Evolutionary conservation across 2,113 vertebrate species (phyloP), one percentile per base, ranked within the genome.

Genomic region (Cariama cristata): DNA sequence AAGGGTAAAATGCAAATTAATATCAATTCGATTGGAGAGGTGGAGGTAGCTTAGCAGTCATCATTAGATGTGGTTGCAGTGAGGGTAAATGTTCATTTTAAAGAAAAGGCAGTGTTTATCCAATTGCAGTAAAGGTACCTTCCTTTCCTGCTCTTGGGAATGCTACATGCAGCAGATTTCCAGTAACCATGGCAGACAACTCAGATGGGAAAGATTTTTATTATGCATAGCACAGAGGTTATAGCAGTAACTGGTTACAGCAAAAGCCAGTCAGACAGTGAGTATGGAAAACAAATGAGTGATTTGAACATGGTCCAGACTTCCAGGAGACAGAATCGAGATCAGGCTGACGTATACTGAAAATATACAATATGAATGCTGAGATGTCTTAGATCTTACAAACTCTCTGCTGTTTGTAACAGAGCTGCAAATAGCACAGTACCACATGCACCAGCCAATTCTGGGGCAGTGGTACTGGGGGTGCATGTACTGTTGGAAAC

Each of bases 121-220:
- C 86, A 88, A 47, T 66, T 59, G n/a, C 73, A 73, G 66, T 82
- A 59, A 66, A 96, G 53, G 74, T 79, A 47, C 40, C 88, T 89
- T 95, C 77, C 56, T 87, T 79, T 90, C 60, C 62, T 42, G 71
- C 96, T 94, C 94, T 79, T 96, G 96, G 95, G 95, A 97, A 59
- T 79, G 62, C 77, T 85, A 27, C 74, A 59, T 58, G 63, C 35
- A 93, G 86, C 86, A 93, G 86, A 93, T 95, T 97, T 97, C 94
- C 89, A 97, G 95, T 96, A 97, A 96, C 96, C 96, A 95, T 93
- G 80, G 93, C 94, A 96, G 91, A 66, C 69, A 55, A 75, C 69
- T 96, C 94, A 87, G 86, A 97, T 95, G 94, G 95, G 94, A 97
- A 94, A 84, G 91, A 95, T 94, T 95, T 95, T 96, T 96, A 91